phyloP scores from a whole-genome alignment of 1,140 invertebrate species.

The Acyrthosiphon pisum region DNA sequence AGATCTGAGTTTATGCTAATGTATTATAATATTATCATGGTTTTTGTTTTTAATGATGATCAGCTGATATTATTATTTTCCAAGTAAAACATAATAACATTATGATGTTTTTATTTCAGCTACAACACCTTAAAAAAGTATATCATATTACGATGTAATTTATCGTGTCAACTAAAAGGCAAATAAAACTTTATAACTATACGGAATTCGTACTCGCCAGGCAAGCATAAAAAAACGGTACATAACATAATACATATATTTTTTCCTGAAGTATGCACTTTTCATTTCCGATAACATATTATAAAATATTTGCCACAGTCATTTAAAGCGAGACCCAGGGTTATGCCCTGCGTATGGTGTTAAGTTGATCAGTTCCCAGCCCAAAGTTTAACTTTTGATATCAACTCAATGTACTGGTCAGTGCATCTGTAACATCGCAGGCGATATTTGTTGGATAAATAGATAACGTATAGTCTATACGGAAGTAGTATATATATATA shows the following conservation, averaged over 20 bases:
- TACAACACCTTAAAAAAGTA: neutral
- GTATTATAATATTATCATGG: neutral
- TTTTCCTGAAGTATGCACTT: neutral
- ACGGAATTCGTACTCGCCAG: neutral
- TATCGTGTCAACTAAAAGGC: neutral
- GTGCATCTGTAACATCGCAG: neutral
- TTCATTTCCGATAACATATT: neutral
- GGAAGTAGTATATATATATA: no score
- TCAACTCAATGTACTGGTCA: neutral
- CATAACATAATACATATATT: neutral
- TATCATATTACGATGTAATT: neutral
- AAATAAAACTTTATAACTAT: neutral
- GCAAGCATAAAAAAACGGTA: neutral
- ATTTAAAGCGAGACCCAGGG: neutral
- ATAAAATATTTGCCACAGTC: neutral
- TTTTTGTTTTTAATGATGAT: constrained; percentile 12
- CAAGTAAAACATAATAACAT: neutral
- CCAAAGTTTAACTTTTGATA: neutral
- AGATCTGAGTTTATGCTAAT: neutral
- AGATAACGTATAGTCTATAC: no score
- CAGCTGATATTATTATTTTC: neutral
- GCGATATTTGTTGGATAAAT: no score
- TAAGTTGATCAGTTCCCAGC: neutral
- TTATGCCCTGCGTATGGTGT: neutral
- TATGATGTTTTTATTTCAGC: neutral